phyloP scores from a whole-genome alignment of 2,888 invertebrate species.

The Tenthredo livida region DNA sequence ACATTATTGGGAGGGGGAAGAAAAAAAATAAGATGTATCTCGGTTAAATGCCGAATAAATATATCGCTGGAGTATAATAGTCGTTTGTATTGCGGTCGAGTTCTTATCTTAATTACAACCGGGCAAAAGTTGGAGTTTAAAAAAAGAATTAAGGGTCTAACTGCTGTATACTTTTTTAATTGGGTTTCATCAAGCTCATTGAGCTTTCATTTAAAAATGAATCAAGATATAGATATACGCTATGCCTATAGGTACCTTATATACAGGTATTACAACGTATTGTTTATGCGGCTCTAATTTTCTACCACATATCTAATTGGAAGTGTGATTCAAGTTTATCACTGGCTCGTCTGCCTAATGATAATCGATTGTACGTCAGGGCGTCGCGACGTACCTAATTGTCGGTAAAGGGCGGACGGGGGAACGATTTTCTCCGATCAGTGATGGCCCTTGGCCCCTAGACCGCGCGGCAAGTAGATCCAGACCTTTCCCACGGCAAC shows the following conservation, averaged over 20 bases:
- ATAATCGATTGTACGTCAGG: constrained; percentile 26
- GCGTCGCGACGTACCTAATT: constrained; percentile 39
- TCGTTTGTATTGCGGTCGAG: background rate
- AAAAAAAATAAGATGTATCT: background rate
- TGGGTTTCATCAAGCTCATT: constrained; percentile 17
- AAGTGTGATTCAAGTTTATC: constrained; percentile 19
- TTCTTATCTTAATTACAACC: constrained; percentile 20
- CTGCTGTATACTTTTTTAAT: constrained; percentile 6
- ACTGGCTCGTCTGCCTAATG: constrained; percentile 27
- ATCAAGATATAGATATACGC: no score
- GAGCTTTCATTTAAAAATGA: background rate
- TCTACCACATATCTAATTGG: background rate
- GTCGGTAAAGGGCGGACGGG: constrained; percentile 15
- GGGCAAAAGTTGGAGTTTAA: background rate
- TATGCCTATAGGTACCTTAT: no score
- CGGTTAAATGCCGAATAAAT: background rate
- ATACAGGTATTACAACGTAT: background rate
- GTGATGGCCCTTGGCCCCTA: background rate
- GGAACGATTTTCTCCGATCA: background rate
- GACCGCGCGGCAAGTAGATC: constrained; percentile 22
- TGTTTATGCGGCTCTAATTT: background rate
- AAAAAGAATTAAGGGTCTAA: background rate
- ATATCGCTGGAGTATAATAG: background rate
- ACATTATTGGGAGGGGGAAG: no score
- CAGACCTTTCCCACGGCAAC: constrained; percentile 40